Percentiles rank a stretch among this genome's conserved stretches.
phyloP scores from a whole-genome alignment of 1,140 invertebrate genomes.

The Mercenaria mercenaria region DNA sequence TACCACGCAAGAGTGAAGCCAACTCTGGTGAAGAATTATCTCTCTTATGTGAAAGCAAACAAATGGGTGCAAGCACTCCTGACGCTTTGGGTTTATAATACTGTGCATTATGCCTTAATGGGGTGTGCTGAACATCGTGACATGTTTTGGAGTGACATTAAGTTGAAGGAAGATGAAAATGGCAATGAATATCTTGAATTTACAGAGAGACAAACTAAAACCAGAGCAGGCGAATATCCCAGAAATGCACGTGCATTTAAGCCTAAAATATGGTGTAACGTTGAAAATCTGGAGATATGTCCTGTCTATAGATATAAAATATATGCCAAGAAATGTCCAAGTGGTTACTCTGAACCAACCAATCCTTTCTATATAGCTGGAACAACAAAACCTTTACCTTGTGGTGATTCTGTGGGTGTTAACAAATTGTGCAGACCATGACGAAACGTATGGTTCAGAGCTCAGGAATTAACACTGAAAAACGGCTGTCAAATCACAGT shows the following conservation, averaged over 20 bases:
- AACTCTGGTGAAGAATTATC: no score
- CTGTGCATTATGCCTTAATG: background rate
- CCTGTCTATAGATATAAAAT: background rate
- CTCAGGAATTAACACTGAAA: background rate
- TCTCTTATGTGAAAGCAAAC: background rate
- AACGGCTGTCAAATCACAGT: conserved; percentile 9
- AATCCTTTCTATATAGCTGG: conserved; percentile 11
- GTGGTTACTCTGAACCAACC: background rate
- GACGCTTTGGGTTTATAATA: conserved; percentile 8
- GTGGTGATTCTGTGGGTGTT: background rate
- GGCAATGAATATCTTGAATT: conserved; percentile 37
- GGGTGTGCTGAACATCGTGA: background rate
- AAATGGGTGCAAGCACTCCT: background rate
- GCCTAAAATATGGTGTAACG: background rate
- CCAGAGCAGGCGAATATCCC: background rate
- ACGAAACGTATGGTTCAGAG: background rate
- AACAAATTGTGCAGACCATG: background rate
- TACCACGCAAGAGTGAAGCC: background rate
- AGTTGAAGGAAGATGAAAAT: background rate
- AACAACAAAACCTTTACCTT: conserved; percentile 2
- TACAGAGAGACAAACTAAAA: conserved; percentile 13
- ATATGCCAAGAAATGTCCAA: conserved; percentile 7
- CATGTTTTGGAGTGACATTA: background rate
- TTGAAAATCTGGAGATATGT: background rate
- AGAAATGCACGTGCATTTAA: background rate